These are phyloP conservation scores for Nasonia vitripennis DNA, from an alignment of 1,140 invertebrate genomes.

Conservation along the genomic window DNA sequence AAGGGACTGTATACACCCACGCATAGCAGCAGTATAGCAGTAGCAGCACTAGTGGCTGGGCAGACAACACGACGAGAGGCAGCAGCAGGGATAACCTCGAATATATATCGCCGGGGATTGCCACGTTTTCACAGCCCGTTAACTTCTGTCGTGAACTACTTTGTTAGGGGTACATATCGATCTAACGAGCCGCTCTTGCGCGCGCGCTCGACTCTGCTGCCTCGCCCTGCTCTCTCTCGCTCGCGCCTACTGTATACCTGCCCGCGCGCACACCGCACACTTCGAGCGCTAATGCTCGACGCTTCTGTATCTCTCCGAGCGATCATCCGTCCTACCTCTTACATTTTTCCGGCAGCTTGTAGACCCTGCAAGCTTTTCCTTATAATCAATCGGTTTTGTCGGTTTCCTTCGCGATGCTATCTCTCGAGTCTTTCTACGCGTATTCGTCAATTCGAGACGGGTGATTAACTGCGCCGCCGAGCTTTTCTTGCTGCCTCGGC, in stretches of 20 bases:
- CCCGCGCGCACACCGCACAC: not conserved
- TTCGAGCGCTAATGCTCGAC: not conserved
- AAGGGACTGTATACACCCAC: not conserved
- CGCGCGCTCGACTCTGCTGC: not conserved
- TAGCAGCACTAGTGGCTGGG: too few species aligned
- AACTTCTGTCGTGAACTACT: conserved; percentile 47
- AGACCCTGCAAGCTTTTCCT: not conserved
- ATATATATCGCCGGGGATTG: conserved; percentile 24
- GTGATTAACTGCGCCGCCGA: not conserved
- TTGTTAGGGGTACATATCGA: conserved; percentile 40
- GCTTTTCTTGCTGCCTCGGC: not conserved
- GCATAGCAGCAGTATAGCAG: not conserved
- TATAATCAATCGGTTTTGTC: not conserved
- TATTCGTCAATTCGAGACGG: not conserved
- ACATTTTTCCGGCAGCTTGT: not conserved
- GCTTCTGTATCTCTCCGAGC: not conserved
- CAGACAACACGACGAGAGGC: not conserved
- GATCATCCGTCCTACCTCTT: not conserved
- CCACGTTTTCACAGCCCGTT: conserved; percentile 39
- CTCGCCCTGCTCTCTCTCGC: not conserved
- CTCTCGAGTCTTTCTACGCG: too few species aligned
- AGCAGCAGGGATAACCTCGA: not conserved
- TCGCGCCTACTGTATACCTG: not conserved
- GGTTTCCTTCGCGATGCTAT: too few species aligned
- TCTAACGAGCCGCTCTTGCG: conserved; percentile 23